Evolutionary conservation across 2,888 invertebrate genomes (phyloP).

Genomic region (Xanthia icteritia): DNA sequence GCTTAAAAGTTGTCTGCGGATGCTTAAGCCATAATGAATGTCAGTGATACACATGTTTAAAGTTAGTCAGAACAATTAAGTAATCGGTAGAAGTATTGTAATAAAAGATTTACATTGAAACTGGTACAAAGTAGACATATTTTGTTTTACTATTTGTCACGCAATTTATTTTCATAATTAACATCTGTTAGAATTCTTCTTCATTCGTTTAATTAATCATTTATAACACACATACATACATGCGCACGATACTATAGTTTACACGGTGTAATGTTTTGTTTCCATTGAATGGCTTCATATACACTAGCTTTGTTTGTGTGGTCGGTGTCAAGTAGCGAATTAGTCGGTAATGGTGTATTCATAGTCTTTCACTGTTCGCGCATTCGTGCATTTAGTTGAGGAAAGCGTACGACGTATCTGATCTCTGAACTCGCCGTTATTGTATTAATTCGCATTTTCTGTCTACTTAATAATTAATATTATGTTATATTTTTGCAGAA

Average conservation of each 20-base stretch:
- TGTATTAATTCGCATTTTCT: slow-evolving; percentile 40
- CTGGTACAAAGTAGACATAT: slow-evolving; percentile 55
- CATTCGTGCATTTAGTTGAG: slow-evolving; percentile 52
- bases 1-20: slow-evolving; percentile 31
- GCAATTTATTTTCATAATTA: slow-evolving; percentile 64
- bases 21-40: slow-evolving; percentile 41
- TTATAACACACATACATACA: slow-evolving; percentile 53
- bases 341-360: slow-evolving; percentile 62
- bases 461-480: slow-evolving; percentile 10
- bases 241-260: slow-evolving; percentile 59
- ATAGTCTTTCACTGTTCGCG: slow-evolving; percentile 46
- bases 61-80: slow-evolving; percentile 11
- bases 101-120: slow-evolving; percentile 9
- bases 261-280: slow-evolving; percentile 64
- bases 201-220: slow-evolving; percentile 54
- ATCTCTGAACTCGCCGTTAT: slow-evolving; percentile 50
- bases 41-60: slow-evolving; percentile 1
- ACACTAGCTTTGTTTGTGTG: slow-evolving; percentile 73
- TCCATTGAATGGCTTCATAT: slow-evolving; percentile 76
- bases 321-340: slow-evolving; percentile 74
- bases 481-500: slow-evolving; percentile 89
- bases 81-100: slow-evolving; percentile 28
- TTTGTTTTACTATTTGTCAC: slow-evolving; percentile 73
- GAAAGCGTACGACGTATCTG: slow-evolving; percentile 47
- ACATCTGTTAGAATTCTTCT: slow-evolving; percentile 62